Conservation (phyloP, 92 coral and sea anemone species). For the Zoanthus solanderi region DNA sequence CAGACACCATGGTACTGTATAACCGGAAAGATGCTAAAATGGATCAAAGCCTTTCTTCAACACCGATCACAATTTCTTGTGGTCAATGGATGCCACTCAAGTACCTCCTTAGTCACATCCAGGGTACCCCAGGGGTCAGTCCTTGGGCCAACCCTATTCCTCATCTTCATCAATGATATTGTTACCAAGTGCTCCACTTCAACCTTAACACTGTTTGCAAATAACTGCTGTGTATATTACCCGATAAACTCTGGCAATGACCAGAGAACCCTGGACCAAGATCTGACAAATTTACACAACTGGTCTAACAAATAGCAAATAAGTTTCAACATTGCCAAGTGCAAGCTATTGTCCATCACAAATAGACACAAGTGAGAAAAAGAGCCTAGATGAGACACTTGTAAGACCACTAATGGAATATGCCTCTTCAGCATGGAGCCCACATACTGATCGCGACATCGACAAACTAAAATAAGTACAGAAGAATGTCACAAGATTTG, state of each 20-base stretch:
- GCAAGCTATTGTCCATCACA: conserved; percentile 7
- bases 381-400: neutral
- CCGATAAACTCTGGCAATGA: neutral
- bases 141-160: conserved; percentile 23
- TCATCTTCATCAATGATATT: conserved; percentile 19
- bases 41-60: conserved; percentile 56
- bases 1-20: conserved; percentile 23
- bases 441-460: no score
- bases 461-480: no score
- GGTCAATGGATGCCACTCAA: conserved; percentile 20
- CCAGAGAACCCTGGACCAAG: conserved; percentile 36
- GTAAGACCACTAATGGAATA: neutral
- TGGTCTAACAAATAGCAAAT: conserved; percentile 15
- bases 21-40: conserved; percentile 47
- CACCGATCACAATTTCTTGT: conserved; percentile 31
- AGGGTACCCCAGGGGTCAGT: conserved; percentile 30
- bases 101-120: conserved; percentile 20
- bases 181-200: conserved; percentile 15
- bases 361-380: neutral
- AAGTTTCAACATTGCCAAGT: conserved; percentile 37
- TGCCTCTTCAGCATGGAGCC: no score
- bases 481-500: no score
- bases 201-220: conserved; percentile 16
- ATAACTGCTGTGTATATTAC: neutral
- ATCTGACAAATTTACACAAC: conserved; percentile 14